A percentile compares a stretch with the other conserved stretches of the same genome.
Conservation (phyloP, 2,797 vertebrate genomes). For the Octomys mimax region DNA sequence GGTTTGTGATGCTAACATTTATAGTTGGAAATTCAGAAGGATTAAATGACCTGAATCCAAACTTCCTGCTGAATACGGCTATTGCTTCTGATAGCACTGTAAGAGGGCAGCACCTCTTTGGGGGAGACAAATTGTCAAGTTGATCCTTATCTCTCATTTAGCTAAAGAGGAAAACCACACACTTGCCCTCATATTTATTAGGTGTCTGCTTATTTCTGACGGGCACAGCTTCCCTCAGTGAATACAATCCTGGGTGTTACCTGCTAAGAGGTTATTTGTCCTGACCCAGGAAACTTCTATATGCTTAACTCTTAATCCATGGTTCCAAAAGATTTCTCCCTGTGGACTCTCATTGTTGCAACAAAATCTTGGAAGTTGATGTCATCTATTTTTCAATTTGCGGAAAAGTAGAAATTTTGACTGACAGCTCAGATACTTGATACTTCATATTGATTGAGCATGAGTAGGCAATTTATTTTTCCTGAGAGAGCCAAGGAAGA, state of each 20-base stretch:
- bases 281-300: not conserved
- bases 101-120: not conserved
- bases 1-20: not conserved
- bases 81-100: not conserved
- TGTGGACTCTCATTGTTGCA: not conserved
- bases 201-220: not conserved
- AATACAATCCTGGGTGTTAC: not conserved
- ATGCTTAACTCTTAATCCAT: not conserved
- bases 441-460: not conserved
- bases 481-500: not conserved
- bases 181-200: not conserved
- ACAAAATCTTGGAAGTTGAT: not conserved
- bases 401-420: not conserved
- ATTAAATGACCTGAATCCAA: not conserved
- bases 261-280: not conserved
- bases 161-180: not conserved
- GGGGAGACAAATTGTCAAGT: not conserved
- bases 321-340: not conserved
- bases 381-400: not conserved
- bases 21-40: not conserved
- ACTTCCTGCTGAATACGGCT: not conserved
- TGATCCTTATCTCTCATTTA: slow-evolving; percentile 27
- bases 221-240: not conserved
- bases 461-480: not conserved
- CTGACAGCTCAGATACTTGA: not conserved